These are phyloP conservation scores for Megastigmus dorsalis DNA, from an alignment of 2,888 invertebrate species.

Conservation along the genomic window DNA sequence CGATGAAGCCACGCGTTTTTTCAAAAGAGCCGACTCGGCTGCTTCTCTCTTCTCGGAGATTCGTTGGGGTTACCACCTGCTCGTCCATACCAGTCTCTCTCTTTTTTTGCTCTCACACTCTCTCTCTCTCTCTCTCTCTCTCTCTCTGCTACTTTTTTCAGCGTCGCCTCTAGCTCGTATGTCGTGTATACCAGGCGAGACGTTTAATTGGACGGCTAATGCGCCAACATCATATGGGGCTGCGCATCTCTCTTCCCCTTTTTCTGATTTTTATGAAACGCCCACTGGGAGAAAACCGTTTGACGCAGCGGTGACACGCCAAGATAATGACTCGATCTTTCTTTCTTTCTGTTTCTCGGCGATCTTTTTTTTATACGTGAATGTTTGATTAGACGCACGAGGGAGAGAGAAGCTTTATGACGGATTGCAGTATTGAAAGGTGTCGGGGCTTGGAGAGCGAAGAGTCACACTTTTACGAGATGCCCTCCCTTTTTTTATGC, in stretches of 20 bases:
- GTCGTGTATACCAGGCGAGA: too few species aligned
- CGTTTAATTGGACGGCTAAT: slow-evolving; percentile 42
- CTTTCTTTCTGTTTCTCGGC: background rate
- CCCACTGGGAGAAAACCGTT: slow-evolving; percentile 46
- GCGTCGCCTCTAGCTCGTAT: background rate
- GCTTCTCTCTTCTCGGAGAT: too few species aligned
- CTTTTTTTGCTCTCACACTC: background rate
- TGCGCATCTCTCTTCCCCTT: background rate
- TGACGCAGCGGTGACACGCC: slow-evolving; percentile 27
- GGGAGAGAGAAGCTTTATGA: slow-evolving; percentile 6
- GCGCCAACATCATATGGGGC: background rate
- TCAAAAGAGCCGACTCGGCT: slow-evolving; percentile 15
- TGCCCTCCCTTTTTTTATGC: slow-evolving; percentile 29
- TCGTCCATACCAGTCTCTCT: too few species aligned
- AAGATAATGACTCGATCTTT: background rate
- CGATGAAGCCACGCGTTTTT: slow-evolving; percentile 31
- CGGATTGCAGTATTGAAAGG: slow-evolving; percentile 21
- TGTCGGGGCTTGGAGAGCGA: too few species aligned
- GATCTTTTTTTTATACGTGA: too few species aligned
- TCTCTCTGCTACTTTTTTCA: slow-evolving; percentile 14
- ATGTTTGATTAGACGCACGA: slow-evolving; percentile 32
- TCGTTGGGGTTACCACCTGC: too few species aligned
- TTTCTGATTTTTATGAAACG: background rate
- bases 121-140: background rate
- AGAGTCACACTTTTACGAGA: background rate